These are phyloP conservation scores for Metopolophium dirhodum DNA, from an alignment of 1,140 invertebrate genomes.

Conservation along the genomic window DNA sequence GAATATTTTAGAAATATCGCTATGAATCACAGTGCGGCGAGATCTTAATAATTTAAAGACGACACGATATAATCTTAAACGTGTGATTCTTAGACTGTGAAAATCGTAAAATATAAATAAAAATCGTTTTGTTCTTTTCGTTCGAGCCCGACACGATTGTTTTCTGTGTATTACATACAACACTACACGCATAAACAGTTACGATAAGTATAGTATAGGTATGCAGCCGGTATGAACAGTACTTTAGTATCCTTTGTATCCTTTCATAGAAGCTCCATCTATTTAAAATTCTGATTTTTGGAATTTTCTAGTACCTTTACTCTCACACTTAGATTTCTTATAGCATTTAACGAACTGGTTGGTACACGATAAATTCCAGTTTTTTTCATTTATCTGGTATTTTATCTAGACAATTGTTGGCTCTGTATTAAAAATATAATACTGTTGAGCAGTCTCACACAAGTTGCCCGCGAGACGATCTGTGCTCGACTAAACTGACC, in stretches of 20 bases:
- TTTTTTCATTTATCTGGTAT: background rate
- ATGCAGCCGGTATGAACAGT: too few species aligned
- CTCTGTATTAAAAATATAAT: background rate
- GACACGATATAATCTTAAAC: background rate
- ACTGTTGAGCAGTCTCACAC: background rate
- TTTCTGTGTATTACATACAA: too few species aligned
- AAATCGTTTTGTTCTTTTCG: background rate
- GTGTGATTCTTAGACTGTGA: background rate
- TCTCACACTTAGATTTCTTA: background rate
- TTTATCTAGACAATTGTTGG: background rate
- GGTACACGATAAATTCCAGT: too few species aligned
- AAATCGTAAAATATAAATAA: background rate
- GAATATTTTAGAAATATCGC: background rate
- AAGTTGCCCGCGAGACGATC: background rate
- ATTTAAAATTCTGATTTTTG: background rate
- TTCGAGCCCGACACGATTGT: background rate
- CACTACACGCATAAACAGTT: too few species aligned
- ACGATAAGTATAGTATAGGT: too few species aligned
- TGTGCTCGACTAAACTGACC: background rate
- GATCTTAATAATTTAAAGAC: background rate
- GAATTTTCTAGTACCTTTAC: background rate
- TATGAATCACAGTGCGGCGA: background rate
- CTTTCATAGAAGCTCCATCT: background rate
- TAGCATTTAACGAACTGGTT: background rate
- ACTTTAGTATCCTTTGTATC: background rate